Conservation (phyloP, 92 coral and sea anemone genomes). For the Porites evermanni region DNA sequence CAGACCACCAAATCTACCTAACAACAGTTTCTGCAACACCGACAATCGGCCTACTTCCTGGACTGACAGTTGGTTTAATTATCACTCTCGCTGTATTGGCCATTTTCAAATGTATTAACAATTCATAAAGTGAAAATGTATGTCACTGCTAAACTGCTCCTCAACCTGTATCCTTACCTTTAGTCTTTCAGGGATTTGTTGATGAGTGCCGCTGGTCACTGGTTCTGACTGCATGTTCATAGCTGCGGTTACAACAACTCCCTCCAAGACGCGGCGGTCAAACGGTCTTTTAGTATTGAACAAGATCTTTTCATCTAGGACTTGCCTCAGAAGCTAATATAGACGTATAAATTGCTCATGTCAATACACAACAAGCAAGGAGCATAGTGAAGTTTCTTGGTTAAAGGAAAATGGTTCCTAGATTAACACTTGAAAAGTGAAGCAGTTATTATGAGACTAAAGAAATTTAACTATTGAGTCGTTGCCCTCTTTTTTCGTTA, state of each 20-base stretch:
- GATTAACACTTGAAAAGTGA: too few species aligned
- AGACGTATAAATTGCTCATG: neutral
- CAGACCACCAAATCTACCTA: too few species aligned
- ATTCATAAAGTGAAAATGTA: neutral
- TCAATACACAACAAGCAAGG: too few species aligned
- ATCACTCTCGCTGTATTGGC: neutral
- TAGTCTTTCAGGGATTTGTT: constrained; percentile 86
- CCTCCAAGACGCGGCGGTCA: constrained; percentile 96
- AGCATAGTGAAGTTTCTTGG: too few species aligned
- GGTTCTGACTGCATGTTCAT: constrained; percentile 77
- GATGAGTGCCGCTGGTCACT: constrained; percentile 68
- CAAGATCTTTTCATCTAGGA: constrained; percentile 86
- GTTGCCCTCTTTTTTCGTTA: too few species aligned
- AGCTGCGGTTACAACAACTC: constrained; percentile 86
- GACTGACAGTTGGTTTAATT: neutral
- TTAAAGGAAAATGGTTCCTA: too few species aligned
- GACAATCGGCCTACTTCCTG: neutral
- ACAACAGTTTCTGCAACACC: too few species aligned
- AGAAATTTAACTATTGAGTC: too few species aligned
- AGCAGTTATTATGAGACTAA: too few species aligned
- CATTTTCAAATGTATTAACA: too few species aligned
- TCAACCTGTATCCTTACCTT: constrained; percentile 61
- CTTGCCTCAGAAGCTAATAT: constrained; percentile 87
- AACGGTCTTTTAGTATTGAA: constrained; percentile 95
- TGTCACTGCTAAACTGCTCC: too few species aligned